Evolutionary conservation across 1,140 invertebrate genomes (phyloP), one percentile per base, ranked within the genome.

Genomic region (Tenebrio molitor): DNA sequence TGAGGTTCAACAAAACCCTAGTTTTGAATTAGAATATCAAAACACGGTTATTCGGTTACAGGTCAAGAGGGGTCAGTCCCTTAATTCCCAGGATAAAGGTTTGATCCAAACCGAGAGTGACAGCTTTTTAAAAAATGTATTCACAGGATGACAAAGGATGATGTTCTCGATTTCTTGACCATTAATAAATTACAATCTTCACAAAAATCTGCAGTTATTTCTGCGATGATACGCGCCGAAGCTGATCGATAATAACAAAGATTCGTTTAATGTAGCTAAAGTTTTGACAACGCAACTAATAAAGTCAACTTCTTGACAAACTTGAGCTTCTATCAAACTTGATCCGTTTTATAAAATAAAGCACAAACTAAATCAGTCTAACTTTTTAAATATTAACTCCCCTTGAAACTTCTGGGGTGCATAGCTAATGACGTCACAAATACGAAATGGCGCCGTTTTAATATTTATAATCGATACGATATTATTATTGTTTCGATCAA

Each of bases 171-270:
- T 25, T 21, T 53, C 46, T 53, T 53, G 46, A 53, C 46, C 25
- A 23, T 39, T 39, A 39, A 19, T 53, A 53, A n/a, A 53, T 53
- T 53, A 15, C 23, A 23, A 29, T 58, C 14, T 58, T 58, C 15
- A 29, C 23, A 58, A 21, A 12, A 29, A 29, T 58, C 12, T 39
- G 5, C 36, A 2, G 12, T 12, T 39, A 39, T 39, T 58, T 29
- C 23, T 58, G 14, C 12, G 23, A 8, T 23, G 29, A 33, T 23
- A 58, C 50, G 50, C 50, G 17, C 4, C 42, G 21, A 58, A 34
- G 50, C 50, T 29, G 29, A 58, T 58, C 50, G 50, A 58, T 58
- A 58, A n/a, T 23, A 58, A 23, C 44, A 50, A 50, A 58, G 50
- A 58, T 58, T 58, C 23, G 21, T n/a, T n/a, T 29, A 58, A 58